Base-by-base conservation (phyloP, 2,888 invertebrate species). In the Danaus chrysippus region DNA sequence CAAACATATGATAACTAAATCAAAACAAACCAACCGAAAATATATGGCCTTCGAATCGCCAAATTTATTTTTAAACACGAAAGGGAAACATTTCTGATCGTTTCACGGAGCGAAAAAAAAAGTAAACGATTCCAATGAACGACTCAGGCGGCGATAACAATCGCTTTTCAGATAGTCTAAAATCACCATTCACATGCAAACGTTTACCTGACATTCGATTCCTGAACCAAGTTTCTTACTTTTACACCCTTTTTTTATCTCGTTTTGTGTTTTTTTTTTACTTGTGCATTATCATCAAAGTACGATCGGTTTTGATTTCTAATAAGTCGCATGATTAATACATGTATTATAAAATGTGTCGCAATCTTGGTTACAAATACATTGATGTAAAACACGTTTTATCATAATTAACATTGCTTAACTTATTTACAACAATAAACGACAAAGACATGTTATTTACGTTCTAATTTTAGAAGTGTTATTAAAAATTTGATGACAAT, bases 21-120 rank as follows among this genome's bases (percentile, higher is more conserved):
- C 46, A 13, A 54, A 43, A 58, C 53, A 54, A 46, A 58, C 42
- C 23, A 41, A 41, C 58, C 15, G 19, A 42, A 58, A 54, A 62
- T 54, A 58, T 13, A 15, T 55, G 58, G 49, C 58, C 54, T 55
- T 62, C 19, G 54, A 42, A 42, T 41, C 42, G 57, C 53, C n/a
- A 6, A 57, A 55, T 53, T 52, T 43, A 52, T 56, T 59, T 59
- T 44, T n/a, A 59, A 62, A n/a, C 19, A 41, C 12, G n/a, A 19
- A 46, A 58, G 42, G 52, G 13, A 42, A 52, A 63, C 58, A 61
- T 12, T 65, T 63, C 53, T 8, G 34, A 10, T 54, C 56, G 58
- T 58, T 56, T 58, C 42, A 58, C 49, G 53, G 60, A 34, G 54
- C 17, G 54, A 46, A 59, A 65, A 65, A 57, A 55, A n/a, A 46